Conservation (phyloP, 2,113 vertebrate species). For the Theropithecus gelada region DNA sequence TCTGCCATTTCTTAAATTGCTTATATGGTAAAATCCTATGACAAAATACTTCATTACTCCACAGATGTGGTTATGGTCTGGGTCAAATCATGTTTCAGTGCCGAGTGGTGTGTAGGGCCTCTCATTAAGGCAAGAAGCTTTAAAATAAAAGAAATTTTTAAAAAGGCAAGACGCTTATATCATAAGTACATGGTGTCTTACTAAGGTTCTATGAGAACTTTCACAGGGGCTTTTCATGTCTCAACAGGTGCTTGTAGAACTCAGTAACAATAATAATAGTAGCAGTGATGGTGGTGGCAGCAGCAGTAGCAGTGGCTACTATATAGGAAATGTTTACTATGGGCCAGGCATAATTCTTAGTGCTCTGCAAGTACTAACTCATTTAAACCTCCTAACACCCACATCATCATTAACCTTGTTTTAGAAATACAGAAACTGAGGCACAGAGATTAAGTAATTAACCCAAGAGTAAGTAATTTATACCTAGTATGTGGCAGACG, state of each 20-base stretch:
- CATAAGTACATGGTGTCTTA: background rate
- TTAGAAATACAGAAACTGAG: background rate
- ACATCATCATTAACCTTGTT: background rate
- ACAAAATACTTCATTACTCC: background rate
- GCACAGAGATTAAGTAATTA: background rate
- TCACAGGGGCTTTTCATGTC: background rate
- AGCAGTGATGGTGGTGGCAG: too few species aligned
- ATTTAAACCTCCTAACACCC: background rate
- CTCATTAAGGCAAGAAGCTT: background rate
- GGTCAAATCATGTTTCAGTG: background rate
- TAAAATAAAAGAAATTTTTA: too few species aligned
- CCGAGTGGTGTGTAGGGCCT: background rate
- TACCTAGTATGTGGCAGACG: background rate
- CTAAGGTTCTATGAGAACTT: background rate
- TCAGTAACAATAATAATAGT: accelerated
- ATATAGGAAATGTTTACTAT: background rate
- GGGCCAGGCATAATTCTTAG: background rate
- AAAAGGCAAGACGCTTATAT: background rate
- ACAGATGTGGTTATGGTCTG: background rate
- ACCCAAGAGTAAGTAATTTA: background rate
- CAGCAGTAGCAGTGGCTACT: background rate
- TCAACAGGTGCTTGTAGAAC: background rate
- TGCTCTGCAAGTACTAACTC: background rate
- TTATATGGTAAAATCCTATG: background rate
- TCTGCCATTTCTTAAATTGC: background rate